Conservation (phyloP, 2,888 invertebrate genomes). For the Mycalesis mineus region DNA sequence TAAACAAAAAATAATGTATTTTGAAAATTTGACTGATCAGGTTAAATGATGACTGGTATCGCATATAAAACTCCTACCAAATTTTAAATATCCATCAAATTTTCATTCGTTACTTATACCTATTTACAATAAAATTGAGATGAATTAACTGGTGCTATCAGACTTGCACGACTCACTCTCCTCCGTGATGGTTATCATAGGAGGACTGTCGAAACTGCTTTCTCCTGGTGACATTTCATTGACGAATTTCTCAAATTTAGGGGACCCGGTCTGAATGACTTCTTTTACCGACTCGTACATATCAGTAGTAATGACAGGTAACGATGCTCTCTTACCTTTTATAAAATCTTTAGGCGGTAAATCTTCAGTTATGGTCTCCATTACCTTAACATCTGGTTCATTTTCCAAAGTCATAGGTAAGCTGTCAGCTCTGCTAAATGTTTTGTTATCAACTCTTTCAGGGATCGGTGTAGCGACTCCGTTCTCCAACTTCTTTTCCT, state of each 20-base stretch:
- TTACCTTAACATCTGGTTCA: slow-evolving; percentile 46
- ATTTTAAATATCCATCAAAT: slow-evolving; percentile 24
- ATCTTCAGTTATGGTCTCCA: slow-evolving; percentile 63
- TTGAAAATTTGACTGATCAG: neutral
- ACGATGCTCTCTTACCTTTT: slow-evolving; percentile 62
- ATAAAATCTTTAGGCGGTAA: slow-evolving; percentile 55
- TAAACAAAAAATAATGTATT: no score
- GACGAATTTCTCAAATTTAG: slow-evolving; percentile 77
- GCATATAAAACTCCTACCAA: slow-evolving; percentile 31
- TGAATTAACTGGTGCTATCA: slow-evolving; percentile 65
- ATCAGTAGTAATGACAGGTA: slow-evolving; percentile 68
- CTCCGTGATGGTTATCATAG: slow-evolving; percentile 73
- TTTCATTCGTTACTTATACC: slow-evolving; percentile 31
- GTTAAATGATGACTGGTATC: slow-evolving; percentile 15
- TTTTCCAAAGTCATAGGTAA: slow-evolving; percentile 76
- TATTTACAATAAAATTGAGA: slow-evolving; percentile 45
- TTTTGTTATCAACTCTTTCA: slow-evolving; percentile 53
- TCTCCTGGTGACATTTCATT: slow-evolving; percentile 73
- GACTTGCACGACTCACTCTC: slow-evolving; percentile 65
- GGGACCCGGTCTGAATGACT: slow-evolving; percentile 72
- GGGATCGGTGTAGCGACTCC: slow-evolving; percentile 55
- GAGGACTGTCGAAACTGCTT: slow-evolving; percentile 47
- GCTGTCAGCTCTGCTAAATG: slow-evolving; percentile 74
- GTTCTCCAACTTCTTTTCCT: slow-evolving; percentile 60
- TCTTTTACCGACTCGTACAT: slow-evolving; percentile 78